Evolutionary conservation across 2,888 invertebrate species (phyloP), one percentile per base, ranked within the genome.

Genomic region (Macropis europaea): DNA sequence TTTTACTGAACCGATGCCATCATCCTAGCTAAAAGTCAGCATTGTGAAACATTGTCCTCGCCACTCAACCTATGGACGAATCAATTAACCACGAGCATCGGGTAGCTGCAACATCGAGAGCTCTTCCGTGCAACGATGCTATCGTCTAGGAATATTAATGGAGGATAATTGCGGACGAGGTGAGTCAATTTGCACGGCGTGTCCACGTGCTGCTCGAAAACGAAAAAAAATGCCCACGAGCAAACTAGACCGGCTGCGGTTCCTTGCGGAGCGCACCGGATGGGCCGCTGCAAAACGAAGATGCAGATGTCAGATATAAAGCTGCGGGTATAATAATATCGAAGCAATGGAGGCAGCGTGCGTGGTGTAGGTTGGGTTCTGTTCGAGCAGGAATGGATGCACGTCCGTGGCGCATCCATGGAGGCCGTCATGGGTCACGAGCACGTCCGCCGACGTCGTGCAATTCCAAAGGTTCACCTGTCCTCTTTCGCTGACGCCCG

Each of bases 341-440:
- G 79, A 79, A 82, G 83, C 86, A 86, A 86, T 85, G 84, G 83
- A 83, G 82, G 84, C 80, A 82, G 79, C 79, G 78, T 84, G 79
- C 83, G 83, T 81, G 82, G 82, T 53, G 40, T 38, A 72, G 68
- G 72, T 67, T 69, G 13, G 61, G 57, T 59, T 52, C 50, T 42
- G 24, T 24, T 47, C 48, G 57, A n/a, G 22, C 34, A 1, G 9
- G 22, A 66, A 72, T 57, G 36, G 36, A 36, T 36, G 15, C 36
- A 5, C 36, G n/a, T 71, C 57, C 60, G 42, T 56, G 70, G 34
- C 19, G 59, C 40, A 62, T 60, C 69, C 59, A 72, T 66, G 64
- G 79, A 76, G 82, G 80, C 79, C 82, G 83, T 82, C 70, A 71
- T 53, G 48, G 64, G 71, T 72, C 71, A 91, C 91, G 59, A 54